Conservation (phyloP, 2,888 invertebrate species). For the Synanthedon myopaeformis region DNA sequence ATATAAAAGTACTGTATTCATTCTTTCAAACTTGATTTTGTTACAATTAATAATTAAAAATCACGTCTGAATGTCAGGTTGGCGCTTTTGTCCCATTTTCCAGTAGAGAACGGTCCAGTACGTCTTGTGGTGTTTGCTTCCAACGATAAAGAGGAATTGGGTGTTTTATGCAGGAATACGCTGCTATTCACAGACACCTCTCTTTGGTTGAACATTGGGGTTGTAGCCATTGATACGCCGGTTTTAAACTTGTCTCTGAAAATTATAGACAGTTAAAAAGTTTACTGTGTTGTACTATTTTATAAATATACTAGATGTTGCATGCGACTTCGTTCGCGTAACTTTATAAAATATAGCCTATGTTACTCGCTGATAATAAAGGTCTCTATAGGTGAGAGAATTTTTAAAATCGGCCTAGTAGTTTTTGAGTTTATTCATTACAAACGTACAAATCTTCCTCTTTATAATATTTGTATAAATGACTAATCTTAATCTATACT, state of each 20-base stretch:
- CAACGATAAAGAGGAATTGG: not conserved
- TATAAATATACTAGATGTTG: too few relatives aligned
- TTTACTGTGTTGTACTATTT: not conserved
- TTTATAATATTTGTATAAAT: too few relatives aligned
- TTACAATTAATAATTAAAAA: not conserved
- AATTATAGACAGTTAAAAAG: not conserved
- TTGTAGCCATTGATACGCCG: not conserved
- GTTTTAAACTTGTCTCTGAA: not conserved
- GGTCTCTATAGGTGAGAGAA: too few relatives aligned
- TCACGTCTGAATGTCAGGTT: not conserved
- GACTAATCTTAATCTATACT: too few relatives aligned
- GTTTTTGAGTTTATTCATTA: too few relatives aligned
- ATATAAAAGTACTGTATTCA: not conserved
- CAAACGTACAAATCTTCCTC: too few relatives aligned
- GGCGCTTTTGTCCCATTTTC: not conserved
- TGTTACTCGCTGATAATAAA: too few relatives aligned
- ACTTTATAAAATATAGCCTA: too few relatives aligned
- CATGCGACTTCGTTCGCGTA: too few relatives aligned
- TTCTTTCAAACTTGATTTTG: not conserved
- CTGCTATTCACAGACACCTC: not conserved
- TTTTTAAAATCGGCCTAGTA: too few relatives aligned
- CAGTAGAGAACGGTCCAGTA: not conserved
- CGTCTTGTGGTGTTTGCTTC: not conserved
- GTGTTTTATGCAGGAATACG: not conserved
- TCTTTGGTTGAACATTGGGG: not conserved